Conservation (phyloP, 2,797 vertebrate genomes). For the Coracias cyanogaster region DNA sequence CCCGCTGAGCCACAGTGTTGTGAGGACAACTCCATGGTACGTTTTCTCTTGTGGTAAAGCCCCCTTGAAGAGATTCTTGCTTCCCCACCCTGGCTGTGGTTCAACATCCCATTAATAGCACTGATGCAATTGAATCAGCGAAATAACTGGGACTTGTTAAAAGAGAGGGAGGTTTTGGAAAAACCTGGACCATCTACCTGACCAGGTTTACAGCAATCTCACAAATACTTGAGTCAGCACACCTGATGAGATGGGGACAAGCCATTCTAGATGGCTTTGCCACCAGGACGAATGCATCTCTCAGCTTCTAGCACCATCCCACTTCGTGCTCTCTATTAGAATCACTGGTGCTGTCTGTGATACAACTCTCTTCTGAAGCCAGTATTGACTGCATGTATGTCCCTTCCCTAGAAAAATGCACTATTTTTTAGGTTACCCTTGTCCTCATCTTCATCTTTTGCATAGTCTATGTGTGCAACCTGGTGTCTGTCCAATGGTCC, state of each 20-base stretch:
- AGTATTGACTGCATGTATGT: neutral
- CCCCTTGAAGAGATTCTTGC: neutral
- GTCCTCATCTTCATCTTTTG: neutral
- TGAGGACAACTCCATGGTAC: neutral
- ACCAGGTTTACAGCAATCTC: neutral
- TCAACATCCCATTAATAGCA: neutral
- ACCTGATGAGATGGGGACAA: neutral
- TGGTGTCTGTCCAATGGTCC: neutral
- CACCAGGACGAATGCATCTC: neutral
- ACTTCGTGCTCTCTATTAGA: neutral
- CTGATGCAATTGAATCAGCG: neutral
- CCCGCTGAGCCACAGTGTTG: accelerated
- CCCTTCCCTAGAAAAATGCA: accelerated
- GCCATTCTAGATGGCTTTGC: neutral
- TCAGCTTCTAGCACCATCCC: neutral
- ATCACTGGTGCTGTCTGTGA: accelerated
- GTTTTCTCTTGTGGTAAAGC: neutral
- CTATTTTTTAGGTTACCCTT: neutral
- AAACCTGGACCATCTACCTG: neutral
- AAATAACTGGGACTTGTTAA: neutral
- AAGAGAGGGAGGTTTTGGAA: neutral
- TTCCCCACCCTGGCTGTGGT: neutral
- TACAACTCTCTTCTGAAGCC: neutral
- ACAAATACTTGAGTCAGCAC: neutral
- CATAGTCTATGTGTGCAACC: neutral